Evolutionary conservation across 2,113 vertebrate genomes (phyloP).

Genomic region (Chlamydotis undulata): DNA sequence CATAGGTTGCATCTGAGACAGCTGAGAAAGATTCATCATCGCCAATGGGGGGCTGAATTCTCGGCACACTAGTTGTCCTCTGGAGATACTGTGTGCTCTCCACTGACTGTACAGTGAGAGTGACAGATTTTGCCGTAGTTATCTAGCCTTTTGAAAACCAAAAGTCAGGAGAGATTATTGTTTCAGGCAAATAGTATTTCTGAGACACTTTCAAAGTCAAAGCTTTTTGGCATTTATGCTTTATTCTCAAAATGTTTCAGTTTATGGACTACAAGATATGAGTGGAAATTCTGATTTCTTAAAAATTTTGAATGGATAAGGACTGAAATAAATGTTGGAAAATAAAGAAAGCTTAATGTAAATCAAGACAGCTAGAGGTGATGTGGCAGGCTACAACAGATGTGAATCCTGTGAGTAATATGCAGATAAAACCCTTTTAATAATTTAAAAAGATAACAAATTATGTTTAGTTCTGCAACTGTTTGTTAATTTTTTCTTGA

Average conservation of each 20-base stretch:
- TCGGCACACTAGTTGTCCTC: not conserved
- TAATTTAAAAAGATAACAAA: not conserved
- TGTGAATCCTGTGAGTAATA: not conserved
- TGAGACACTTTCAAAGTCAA: not conserved
- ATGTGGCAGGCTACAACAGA: not conserved
- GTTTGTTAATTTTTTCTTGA: not conserved
- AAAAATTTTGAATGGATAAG: not conserved
- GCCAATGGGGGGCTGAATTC: fast-evolving
- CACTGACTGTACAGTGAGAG: not conserved
- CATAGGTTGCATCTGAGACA: not conserved
- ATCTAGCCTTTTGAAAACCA: not conserved
- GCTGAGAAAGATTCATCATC: not conserved
- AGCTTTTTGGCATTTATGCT: not conserved
- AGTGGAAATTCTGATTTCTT: not conserved
- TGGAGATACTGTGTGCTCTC: not conserved
- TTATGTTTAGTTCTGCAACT: not conserved
- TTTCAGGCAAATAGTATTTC: not conserved
- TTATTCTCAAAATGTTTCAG: not conserved
- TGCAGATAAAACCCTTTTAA: not conserved
- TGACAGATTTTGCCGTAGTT: not conserved
- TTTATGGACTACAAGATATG: not conserved
- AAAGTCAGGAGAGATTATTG: not conserved
- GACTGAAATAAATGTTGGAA: not conserved
- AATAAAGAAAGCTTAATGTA: not conserved
- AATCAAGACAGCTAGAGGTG: not conserved